phyloP scores from a whole-genome alignment of 1,140 invertebrate genomes.

The Drosophila carrolli region DNA sequence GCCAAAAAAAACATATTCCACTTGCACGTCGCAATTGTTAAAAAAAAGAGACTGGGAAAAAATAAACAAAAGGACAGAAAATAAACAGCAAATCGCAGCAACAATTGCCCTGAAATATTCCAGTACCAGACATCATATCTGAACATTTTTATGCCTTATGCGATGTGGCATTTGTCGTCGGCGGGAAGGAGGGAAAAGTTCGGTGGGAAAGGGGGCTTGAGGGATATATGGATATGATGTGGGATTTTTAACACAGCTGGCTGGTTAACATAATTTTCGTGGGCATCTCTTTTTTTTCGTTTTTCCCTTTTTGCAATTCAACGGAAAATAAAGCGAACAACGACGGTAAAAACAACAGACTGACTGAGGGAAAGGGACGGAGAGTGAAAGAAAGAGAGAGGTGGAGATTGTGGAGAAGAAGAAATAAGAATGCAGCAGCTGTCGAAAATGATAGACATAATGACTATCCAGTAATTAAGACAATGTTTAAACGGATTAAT shows the following conservation, averaged over 20 bases:
- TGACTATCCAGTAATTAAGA: neutral
- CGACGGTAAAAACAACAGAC: conserved; percentile 53
- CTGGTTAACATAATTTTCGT: conserved; percentile 82
- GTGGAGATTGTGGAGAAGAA: neutral
- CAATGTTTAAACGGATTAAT: neutral
- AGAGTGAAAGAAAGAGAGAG: conserved; percentile 16
- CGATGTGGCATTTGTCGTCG: conserved; percentile 30
- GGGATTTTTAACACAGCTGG: conserved; percentile 75
- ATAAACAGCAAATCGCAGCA: conserved; percentile 2
- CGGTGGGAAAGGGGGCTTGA: neutral
- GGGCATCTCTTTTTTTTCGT: conserved; percentile 54
- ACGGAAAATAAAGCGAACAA: conserved; percentile 43
- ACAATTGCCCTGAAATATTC: conserved; percentile 25
- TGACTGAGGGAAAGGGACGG: conserved; percentile 15
- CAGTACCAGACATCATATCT: conserved; percentile 21
- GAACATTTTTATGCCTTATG: conserved; percentile 37
- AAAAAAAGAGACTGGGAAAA: neutral
- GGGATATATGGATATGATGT: conserved; percentile 47
- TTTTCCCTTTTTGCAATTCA: conserved; percentile 36
- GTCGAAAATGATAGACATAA: neutral
- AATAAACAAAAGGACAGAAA: neutral
- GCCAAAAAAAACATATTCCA: conserved; percentile 10
- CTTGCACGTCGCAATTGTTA: conserved; percentile 12
- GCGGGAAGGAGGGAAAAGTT: neutral
- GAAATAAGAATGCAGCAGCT: neutral